phyloP scores from a whole-genome alignment of 2,797 vertebrate genomes.

The Petrocephalus schoutedeni region DNA sequence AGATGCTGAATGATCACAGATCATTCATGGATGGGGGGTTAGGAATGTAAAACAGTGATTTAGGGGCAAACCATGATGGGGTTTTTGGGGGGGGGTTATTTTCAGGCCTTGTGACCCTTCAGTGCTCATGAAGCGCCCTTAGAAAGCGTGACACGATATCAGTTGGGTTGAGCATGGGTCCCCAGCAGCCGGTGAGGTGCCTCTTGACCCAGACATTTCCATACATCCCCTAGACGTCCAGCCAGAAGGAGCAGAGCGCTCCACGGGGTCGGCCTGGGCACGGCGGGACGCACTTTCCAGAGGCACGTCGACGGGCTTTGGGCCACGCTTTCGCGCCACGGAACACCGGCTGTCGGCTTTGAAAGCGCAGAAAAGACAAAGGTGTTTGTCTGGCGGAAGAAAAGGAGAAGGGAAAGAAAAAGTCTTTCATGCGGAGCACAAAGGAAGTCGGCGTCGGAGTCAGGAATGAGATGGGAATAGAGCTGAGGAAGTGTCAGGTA shows the following conservation, averaged over 20 bases:
- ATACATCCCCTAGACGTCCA: background rate
- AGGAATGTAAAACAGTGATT: slow-evolving; percentile 1
- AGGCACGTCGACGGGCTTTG: background rate
- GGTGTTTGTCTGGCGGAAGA: slow-evolving; percentile 1
- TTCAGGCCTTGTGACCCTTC: background rate
- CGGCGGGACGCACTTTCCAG: too few species aligned
- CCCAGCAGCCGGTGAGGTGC: background rate
- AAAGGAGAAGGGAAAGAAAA: background rate
- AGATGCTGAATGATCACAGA: background rate
- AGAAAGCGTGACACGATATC: background rate
- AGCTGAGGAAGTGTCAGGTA: background rate
- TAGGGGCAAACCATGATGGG: background rate
- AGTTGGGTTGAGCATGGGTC: background rate
- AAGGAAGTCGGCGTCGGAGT: background rate
- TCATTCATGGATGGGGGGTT: background rate
- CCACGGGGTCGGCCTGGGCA: background rate
- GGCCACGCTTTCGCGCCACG: background rate
- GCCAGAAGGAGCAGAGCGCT: background rate
- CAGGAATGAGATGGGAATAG: background rate
- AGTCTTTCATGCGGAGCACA: background rate
- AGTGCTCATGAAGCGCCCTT: background rate
- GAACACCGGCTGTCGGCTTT: background rate
- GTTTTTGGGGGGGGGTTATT: background rate
- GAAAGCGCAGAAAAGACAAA: background rate
- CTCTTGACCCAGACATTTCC: background rate